Percentiles rank a stretch among this genome's conserved stretches.
phyloP scores from a whole-genome alignment of 1,140 invertebrate genomes.

The Anastrepha ludens region DNA sequence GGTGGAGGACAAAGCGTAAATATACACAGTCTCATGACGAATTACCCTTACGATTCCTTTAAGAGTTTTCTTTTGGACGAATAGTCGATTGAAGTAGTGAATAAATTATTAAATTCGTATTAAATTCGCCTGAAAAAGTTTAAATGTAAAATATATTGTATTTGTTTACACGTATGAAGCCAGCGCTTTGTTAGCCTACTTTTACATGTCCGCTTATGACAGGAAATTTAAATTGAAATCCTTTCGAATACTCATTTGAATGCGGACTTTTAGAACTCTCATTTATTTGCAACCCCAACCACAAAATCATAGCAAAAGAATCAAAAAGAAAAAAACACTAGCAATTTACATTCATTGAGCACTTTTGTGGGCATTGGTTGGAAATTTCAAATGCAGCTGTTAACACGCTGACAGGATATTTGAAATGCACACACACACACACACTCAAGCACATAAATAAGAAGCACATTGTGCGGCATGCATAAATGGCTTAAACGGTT shows the following conservation, averaged over 20 bases:
- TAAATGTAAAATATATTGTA: too few species aligned
- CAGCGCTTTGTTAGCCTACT: background rate
- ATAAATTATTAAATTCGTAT: too few species aligned
- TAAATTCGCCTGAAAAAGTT: too few species aligned
- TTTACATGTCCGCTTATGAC: background rate
- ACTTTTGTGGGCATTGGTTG: constrained; percentile 10
- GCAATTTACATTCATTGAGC: background rate
- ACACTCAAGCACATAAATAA: background rate
- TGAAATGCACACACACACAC: background rate
- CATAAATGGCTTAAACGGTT: constrained; percentile 34
- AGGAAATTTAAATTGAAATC: constrained; percentile 46
- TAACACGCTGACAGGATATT: constrained; percentile 37
- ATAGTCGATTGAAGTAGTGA: too few species aligned
- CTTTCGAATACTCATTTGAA: background rate
- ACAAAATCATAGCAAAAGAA: background rate
- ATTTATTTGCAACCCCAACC: background rate
- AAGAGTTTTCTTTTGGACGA: too few species aligned
- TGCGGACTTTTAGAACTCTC: background rate
- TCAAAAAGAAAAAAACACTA: too few species aligned
- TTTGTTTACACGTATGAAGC: background rate
- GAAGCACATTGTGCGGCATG: background rate
- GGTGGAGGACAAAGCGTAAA: too few species aligned
- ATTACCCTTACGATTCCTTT: too few species aligned
- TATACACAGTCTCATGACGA: too few species aligned
- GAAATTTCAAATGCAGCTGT: constrained; percentile 39